Base-by-base conservation (phyloP, 2,888 invertebrate species). In the Rhamphomyia laevipes region DNA sequence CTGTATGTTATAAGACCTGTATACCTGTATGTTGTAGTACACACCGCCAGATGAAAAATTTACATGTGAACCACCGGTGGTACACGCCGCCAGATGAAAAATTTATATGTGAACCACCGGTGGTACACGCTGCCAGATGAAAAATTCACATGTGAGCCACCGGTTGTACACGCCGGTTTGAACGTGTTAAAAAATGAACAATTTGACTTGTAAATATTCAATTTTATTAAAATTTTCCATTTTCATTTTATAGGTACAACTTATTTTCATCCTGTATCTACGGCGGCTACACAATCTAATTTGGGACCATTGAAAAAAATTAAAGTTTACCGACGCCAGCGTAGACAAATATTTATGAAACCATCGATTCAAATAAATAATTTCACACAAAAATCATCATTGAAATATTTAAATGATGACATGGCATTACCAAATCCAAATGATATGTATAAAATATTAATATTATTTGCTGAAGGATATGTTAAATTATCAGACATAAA, bases 381-480 rank as follows among this genome's bases (percentile, higher is more conserved):
- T 18, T 43, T 43, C 30, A 44, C 41, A 23, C 17, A 23, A 45
- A 46, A 53, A 53, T 3, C 52, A 47, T 15, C 52, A n/a, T 7
- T 7, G 23, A 27, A 27, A 27, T 27, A 7, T 27, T 7, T n/a
- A 35, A 35, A n/a, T 35, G 35, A 35, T n/a, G 6, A 35, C 7
- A 35, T 47, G 55, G 57, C 57, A 12, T 57, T 61, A 49, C 59
- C 61, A 18, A 59, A 64, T 54, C 61, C 66, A 35, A 68, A 71
- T 18, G 60, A 62, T 21, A 61, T 74, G 63, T 73, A 73, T 54
- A 57, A 65, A 37, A 64, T 66, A 16, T 58, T 75, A 47, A 58
- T 70, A 51, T 59, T 60, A 51, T 58, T 73, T 30, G 70, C 74
- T 16, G 73, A 74, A 61, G 71, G 68, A 16, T 74, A 73, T 57